A percentile compares a stretch with the other conserved stretches of the same genome.
Evolutionary conservation across 37 sponge, comb jelly and placozoan genomes (phyloP).

Genomic region (Halisarca cf. caerulea): DNA sequence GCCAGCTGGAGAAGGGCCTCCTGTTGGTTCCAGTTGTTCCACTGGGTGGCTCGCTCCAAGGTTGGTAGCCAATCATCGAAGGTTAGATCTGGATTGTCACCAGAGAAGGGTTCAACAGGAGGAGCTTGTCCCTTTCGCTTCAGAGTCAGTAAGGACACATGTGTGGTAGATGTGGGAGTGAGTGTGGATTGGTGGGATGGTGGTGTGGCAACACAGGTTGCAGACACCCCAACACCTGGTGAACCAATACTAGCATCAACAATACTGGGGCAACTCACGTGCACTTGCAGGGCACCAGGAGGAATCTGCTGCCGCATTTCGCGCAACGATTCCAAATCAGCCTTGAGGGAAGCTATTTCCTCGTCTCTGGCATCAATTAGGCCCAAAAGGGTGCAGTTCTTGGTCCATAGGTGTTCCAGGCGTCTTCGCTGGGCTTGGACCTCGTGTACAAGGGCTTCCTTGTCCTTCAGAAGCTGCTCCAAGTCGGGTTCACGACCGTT

Average conservation of each 20-base stretch:
- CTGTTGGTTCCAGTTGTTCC: constrained; percentile 50
- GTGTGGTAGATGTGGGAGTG: neutral
- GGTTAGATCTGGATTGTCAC: constrained; percentile 5
- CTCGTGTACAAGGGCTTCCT: neutral
- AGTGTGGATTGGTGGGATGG: neutral
- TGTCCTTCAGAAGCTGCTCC: neutral
- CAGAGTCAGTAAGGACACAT: neutral
- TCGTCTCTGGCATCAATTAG: neutral
- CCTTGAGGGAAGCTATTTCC: neutral
- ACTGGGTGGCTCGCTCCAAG: constrained; percentile 25
- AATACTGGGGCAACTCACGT: no score
- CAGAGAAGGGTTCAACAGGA: constrained; percentile 39
- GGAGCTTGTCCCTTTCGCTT: constrained; percentile 29
- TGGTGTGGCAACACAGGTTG: neutral
- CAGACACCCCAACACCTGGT: no score
- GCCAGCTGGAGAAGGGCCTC: constrained; percentile 48
- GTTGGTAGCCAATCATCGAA: constrained; percentile 48
- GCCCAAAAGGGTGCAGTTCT: neutral
- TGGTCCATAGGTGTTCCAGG: neutral
- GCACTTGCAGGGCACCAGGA: no score
- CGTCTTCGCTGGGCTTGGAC: neutral
- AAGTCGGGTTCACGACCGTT: neutral
- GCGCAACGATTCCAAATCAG: constrained; percentile 34
- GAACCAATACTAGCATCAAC: no score
- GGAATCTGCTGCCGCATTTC: neutral